Evolutionary conservation across 2,888 invertebrate species (phyloP).

Genomic region (Caenorhabditis sp.): DNA sequence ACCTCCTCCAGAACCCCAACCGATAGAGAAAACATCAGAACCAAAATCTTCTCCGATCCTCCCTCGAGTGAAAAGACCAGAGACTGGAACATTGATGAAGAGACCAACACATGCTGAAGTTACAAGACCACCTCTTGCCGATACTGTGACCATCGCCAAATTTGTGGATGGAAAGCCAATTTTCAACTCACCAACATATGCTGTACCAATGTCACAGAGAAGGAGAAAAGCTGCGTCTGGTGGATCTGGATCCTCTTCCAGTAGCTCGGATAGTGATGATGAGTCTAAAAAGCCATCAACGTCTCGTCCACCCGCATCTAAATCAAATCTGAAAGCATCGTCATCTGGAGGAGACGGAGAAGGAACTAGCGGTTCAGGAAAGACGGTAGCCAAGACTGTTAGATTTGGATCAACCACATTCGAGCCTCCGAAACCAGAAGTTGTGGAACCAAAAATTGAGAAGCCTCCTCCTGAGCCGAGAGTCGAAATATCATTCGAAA

Average conservation of each 20-base stretch:
- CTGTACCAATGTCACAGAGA: conserved; percentile 1
- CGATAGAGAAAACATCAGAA: neutral
- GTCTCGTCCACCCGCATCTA: neutral
- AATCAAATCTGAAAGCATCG: neutral
- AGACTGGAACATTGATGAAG: conserved; percentile 39
- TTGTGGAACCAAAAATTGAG: neutral
- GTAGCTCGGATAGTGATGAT: conserved; percentile 9
- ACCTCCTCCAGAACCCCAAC: neutral
- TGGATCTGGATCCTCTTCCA: neutral
- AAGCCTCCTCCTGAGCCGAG: conserved; percentile 1
- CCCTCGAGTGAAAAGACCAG: conserved; percentile 39
- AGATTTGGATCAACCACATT: conserved; percentile 13
- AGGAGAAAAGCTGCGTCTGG: neutral
- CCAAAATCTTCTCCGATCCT: conserved; percentile 20
- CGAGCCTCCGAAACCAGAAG: neutral
- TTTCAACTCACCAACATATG: neutral
- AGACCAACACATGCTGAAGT: conserved; percentile 6
- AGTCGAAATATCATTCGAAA: conserved; percentile 26
- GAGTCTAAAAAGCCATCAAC: neutral
- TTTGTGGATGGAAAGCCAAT: conserved; percentile 51
- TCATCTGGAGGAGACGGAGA: neutral
- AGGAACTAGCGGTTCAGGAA: neutral
- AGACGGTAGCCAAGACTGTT: neutral
- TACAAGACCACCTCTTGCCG: neutral
- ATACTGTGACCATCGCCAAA: conserved; percentile 21